Percentiles rank a stretch among this genome's conserved stretches.
These are phyloP conservation scores for Malurus cyaneus DNA, from an alignment of 2,113 vertebrate species.

Conservation along the genomic window DNA sequence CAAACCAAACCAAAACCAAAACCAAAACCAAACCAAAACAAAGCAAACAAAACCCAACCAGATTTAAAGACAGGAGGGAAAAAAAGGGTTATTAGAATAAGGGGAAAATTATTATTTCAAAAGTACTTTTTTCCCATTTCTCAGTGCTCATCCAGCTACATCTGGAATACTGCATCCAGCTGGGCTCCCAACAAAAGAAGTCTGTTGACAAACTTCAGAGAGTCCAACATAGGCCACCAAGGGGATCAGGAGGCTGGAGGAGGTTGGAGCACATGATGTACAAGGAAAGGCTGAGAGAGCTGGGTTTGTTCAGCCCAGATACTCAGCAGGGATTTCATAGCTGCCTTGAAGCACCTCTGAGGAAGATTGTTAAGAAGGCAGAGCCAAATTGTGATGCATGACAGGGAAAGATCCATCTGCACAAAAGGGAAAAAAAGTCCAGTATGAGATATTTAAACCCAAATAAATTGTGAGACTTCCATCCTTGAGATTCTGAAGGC, in stretches of 20 bases:
- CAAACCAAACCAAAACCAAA: too few relatives aligned
- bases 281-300: neutral
- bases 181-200: neutral
- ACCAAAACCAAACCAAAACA: too few relatives aligned
- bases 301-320: neutral
- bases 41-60: neutral
- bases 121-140: neutral
- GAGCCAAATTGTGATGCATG: neutral
- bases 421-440: neutral
- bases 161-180: neutral
- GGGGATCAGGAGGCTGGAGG: neutral
- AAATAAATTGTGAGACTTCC: neutral
- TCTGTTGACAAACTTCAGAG: constrained; percentile 31
- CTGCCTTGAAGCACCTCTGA: neutral
- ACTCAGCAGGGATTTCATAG: neutral
- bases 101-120: neutral
- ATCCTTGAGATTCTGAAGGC: neutral
- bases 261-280: neutral
- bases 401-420: neutral
- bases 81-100: neutral
- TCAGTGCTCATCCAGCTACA: fast-evolving
- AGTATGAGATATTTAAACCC: neutral
- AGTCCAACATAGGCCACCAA: neutral
- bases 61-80: neutral
- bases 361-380: neutral